A percentile compares a stretch with the other conserved stretches of the same genome.
phyloP scores from a whole-genome alignment of 1,140 invertebrate genomes.

The Parasteatoda tepidariorum region DNA sequence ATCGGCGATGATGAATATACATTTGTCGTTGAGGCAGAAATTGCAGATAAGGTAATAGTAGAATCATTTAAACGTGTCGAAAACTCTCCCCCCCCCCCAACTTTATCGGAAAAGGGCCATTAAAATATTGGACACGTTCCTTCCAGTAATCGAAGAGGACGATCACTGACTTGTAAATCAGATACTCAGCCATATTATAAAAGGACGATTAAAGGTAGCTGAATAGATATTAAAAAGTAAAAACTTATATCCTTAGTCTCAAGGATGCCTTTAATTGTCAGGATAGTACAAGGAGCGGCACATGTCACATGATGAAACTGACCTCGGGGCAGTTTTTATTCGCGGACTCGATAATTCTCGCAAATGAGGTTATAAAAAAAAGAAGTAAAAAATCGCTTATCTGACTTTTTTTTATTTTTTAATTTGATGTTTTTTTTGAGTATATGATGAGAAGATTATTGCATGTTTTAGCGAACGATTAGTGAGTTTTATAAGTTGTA shows the following conservation, averaged over 20 bases:
- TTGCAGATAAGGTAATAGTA: slow-evolving; percentile 22
- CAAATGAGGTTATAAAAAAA: too few species aligned
- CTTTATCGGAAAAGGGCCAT: too few species aligned
- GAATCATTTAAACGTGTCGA: slow-evolving; percentile 28
- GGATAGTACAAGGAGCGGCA: too few species aligned
- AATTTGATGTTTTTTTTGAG: too few species aligned
- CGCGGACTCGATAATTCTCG: too few species aligned
- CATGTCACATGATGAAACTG: too few species aligned
- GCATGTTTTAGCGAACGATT: too few species aligned
- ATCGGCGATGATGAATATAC: not conserved
- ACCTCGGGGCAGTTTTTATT: too few species aligned
- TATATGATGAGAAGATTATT: too few species aligned
- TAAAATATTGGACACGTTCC: slow-evolving; percentile 5
- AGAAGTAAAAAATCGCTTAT: too few species aligned
- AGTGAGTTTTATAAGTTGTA: too few species aligned
- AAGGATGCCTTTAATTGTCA: slow-evolving; percentile 16
- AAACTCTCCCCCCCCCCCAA: not conserved
- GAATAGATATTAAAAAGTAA: not conserved
- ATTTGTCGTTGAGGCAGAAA: slow-evolving; percentile 9
- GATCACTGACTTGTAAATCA: slow-evolving; percentile 13
- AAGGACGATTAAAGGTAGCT: not conserved
- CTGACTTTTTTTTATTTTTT: too few species aligned
- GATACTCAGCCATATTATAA: not conserved
- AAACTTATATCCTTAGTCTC: slow-evolving; percentile 3
- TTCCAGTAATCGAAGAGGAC: not conserved